Base-by-base conservation (phyloP, 2,888 invertebrate genomes). In the Cheilosia vernalis region DNA sequence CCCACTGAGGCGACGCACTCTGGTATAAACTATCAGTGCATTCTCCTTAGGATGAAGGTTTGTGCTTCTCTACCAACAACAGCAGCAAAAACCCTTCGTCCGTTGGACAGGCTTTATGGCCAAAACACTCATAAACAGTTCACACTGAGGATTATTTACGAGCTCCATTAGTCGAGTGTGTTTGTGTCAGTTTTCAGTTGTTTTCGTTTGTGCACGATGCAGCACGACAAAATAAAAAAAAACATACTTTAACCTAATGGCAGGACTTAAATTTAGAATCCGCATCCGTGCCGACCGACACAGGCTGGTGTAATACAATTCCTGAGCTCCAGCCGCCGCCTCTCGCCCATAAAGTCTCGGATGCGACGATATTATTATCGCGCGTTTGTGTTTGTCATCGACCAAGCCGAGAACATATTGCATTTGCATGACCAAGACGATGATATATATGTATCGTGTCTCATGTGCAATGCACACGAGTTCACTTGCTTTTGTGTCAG, bases 71-170 rank as follows among this genome's bases (percentile, higher is more conserved):
- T 19, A 21, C 10, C 9, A 51, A 40, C 53, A 42, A 24, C 33
- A 55, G 21, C 42, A n/a, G 9, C 17, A 19, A 4, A 44, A 69
- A 69, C 55, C 79, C 64, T 60, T 70, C 47, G 27, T 53, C 21
- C 66, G 55, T 63, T 56, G 78, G 83, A 76, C 84, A 79, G 79
- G 69, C 70, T 84, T 84, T 84, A 84, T 70, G 70, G 60, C 49
- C 84, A 79, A 79, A 79, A 64, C 79, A 66, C 74, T 84, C 84
- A 80, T 79, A 84, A 84, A 84, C 79, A 76, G 74, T 66, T 80
- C 84, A 76, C 79, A 79, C 60, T 49, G 76, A 53, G 60, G 33
- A 80, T 84, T 84, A 84, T 84, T 84, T 84, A 84, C 74, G 84
- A 84, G 84, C 69, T 60, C 69, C 79, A 84, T 84, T 84, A 84